Percentiles rank a stretch among this genome's conserved stretches.
Evolutionary conservation across 2,113 vertebrate species (phyloP).

Genomic region (Cercopithecus mona): DNA sequence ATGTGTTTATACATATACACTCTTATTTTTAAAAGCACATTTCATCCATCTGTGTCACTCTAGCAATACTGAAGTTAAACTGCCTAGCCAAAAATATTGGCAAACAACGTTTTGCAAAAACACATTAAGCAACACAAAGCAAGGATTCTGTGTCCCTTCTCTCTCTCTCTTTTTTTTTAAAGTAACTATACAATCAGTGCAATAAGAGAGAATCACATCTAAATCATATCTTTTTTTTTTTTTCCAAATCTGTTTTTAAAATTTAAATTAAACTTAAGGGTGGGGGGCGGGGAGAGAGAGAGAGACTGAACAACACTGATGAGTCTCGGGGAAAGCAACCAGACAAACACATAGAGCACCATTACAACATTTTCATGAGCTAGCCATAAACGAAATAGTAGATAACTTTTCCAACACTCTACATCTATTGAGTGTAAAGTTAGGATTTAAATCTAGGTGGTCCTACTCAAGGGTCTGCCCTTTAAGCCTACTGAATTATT

Average conservation of each 20-base stretch:
- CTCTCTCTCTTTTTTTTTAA: not conserved
- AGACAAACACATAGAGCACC: not conserved
- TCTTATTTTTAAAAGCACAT: not conserved
- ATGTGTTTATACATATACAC: not conserved
- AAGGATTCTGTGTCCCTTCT: not conserved
- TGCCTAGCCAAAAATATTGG: not conserved
- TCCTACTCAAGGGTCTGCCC: not conserved
- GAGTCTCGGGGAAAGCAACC: not conserved
- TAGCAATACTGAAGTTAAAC: not conserved
- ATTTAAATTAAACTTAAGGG: not conserved
- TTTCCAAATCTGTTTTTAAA: not conserved
- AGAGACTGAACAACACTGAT: not conserved
- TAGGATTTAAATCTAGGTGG: not conserved
- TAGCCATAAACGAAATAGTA: not conserved
- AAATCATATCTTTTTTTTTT: not conserved
- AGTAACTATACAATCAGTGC: not conserved
- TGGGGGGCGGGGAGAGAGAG: rapidly evolving
- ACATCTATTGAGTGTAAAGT: not conserved
- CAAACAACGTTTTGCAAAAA: not conserved
- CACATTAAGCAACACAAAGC: not conserved
- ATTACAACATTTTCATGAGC: not conserved
- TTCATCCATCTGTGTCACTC: not conserved
- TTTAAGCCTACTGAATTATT: not conserved
- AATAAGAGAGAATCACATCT: not conserved
- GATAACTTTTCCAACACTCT: not conserved